phyloP scores from a whole-genome alignment of 2,888 invertebrate genomes.

The Drosophila nr. medialis region DNA sequence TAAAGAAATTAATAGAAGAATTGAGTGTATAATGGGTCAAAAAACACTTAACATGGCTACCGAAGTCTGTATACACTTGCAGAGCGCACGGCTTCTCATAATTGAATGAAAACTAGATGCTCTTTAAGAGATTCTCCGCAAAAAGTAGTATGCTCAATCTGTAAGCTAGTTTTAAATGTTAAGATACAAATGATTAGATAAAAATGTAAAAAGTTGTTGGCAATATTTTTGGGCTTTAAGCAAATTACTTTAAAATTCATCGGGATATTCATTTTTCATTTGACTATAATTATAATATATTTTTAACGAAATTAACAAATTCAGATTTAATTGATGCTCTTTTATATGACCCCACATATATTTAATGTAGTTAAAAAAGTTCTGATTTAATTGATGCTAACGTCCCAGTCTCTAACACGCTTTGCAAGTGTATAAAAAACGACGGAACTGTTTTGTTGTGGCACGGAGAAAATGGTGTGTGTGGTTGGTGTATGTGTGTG shows the following conservation, averaged over 20 bases:
- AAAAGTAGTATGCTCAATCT: too few relatives aligned
- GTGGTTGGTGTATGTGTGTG: constrained; percentile 14
- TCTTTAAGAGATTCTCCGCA: background rate
- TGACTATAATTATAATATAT: too few relatives aligned
- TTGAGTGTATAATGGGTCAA: constrained; percentile 6
- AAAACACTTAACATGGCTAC: constrained; percentile 7
- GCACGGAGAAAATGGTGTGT: background rate
- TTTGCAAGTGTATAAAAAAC: constrained; percentile 31
- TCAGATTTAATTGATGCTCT: too few relatives aligned
- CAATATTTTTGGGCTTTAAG: background rate
- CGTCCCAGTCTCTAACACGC: background rate
- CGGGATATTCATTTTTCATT: too few relatives aligned
- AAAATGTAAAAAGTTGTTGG: too few relatives aligned
- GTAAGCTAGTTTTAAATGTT: background rate
- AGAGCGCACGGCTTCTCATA: constrained; percentile 1
- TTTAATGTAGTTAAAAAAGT: background rate
- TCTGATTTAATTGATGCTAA: background rate
- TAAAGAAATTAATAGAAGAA: constrained; percentile 23
- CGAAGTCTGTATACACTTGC: constrained; percentile 26
- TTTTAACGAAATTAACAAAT: too few relatives aligned
- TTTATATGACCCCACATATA: background rate
- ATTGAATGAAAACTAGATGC: background rate
- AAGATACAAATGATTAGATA: background rate
- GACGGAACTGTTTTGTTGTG: constrained; percentile 7
- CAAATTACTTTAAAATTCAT: background rate